Evolutionary conservation across 1,140 invertebrate species (phyloP), one percentile per base, ranked within the genome.

Genomic region (Aphelinus atriplicis): DNA sequence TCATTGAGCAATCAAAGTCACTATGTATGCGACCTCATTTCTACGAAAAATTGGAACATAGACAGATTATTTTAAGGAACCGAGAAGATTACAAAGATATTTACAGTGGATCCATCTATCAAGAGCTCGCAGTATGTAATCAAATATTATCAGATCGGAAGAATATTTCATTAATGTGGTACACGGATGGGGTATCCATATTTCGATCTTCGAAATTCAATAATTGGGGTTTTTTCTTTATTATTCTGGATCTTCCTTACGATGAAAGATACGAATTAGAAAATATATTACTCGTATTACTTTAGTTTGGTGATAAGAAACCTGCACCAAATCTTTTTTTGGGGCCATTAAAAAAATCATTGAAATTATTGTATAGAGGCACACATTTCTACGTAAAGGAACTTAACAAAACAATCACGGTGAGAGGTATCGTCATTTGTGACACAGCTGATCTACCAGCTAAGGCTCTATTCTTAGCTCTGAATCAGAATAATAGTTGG

Each of bases 241-340:
- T 69, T n/a, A 69, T 69, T 58, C 71, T 77, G 7, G 75, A 79
- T 60, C 42, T 79, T 46, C 75, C 78, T 1, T 77, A 65, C 46
- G 55, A 62, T 7, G 55, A 75, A 68, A 63, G 78, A 64, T 77
- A 64, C 6, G 77, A 66, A 70, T 50, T 76, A 43, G 73, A 79
- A 60, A 79, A 71, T 71, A 47, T 62, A 4, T 26, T 71, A 26
- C 50, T 78, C n/a, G 3, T 72, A 9, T 26, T 56, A 5, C 42
- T 76, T 3, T 76, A 62, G 77, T 78, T 76, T 65, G 58, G 43
- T 45, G 47, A 56, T 10, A 61, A 77, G 42, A 79, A 79, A 70
- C 78, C 78, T 10, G 4, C 9, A 60, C 56, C 58, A 55, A 67
- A 73, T 70, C 63, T 61, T 51, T 71, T 71, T 62, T 45, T 71